These are phyloP conservation scores for Prenolepis imparis DNA, from an alignment of 2,888 invertebrate genomes.

Conservation along the genomic window DNA sequence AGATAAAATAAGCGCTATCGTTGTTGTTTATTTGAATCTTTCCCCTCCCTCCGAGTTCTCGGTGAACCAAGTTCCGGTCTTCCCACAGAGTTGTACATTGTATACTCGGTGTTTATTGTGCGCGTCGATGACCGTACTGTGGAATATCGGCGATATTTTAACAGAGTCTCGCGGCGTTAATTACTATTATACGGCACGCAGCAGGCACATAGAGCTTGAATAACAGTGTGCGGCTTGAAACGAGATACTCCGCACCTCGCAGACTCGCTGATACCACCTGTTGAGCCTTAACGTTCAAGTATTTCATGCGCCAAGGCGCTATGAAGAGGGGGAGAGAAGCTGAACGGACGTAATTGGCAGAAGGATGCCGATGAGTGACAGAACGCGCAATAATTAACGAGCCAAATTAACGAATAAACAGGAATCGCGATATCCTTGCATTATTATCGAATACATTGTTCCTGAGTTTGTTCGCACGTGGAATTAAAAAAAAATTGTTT, in stretches of 20 bases:
- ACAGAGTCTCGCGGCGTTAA: slow-evolving; percentile 73
- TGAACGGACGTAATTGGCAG: slow-evolving; percentile 27
- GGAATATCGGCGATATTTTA: slow-evolving; percentile 74
- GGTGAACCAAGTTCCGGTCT: slow-evolving; percentile 32
- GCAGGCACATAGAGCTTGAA: slow-evolving; percentile 70
- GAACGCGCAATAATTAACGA: slow-evolving; percentile 35
- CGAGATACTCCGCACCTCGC: slow-evolving; percentile 76
- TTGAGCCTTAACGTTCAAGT: slow-evolving; percentile 71
- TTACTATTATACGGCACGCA: slow-evolving; percentile 75
- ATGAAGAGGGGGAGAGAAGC: neutral
- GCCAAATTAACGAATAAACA: slow-evolving; percentile 17
- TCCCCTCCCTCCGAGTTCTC: neutral
- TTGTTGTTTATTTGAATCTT: slow-evolving; percentile 23
- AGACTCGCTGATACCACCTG: slow-evolving; percentile 75
- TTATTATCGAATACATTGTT: neutral
- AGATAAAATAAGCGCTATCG: slow-evolving; percentile 41
- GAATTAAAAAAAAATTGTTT: neutral
- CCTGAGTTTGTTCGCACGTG: neutral
- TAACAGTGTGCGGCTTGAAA: slow-evolving; percentile 77
- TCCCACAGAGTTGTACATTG: slow-evolving; percentile 48
- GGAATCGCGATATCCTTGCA: neutral
- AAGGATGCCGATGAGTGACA: slow-evolving; percentile 41
- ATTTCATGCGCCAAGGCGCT: slow-evolving; percentile 67
- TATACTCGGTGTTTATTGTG: slow-evolving; percentile 65
- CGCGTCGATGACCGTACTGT: slow-evolving; percentile 68